These are phyloP conservation scores for Oreortyx pictus DNA, from an alignment of 2,797 vertebrate species.

Conservation along the genomic window DNA sequence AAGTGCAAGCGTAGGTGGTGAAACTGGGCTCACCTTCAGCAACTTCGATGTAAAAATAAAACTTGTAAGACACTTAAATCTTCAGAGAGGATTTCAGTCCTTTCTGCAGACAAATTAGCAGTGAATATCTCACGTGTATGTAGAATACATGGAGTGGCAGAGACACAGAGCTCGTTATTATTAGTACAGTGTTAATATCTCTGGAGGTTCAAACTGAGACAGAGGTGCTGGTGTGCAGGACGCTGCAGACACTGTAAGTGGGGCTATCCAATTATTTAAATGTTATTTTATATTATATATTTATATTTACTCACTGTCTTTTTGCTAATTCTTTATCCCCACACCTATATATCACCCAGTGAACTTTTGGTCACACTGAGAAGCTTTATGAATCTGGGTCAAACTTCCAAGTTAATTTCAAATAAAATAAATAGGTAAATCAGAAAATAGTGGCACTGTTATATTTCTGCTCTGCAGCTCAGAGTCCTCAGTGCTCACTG, in stretches of 20 bases:
- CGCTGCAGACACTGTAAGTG: not conserved
- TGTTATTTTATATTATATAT: not conserved
- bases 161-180: not conserved
- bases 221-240: not conserved
- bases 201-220: not conserved
- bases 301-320: not conserved
- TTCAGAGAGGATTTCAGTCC: slow-evolving; percentile 55
- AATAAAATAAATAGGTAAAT: slow-evolving; percentile 15
- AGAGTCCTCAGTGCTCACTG: not conserved
- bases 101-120: slow-evolving; percentile 50
- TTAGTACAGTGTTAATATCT: slow-evolving; percentile 43
- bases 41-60: slow-evolving; percentile 71
- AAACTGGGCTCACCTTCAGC: slow-evolving; percentile 73
- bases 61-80: slow-evolving; percentile 64
- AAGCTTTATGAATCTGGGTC: not conserved
- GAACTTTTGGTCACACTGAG: not conserved
- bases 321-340: not conserved
- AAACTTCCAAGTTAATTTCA: not conserved
- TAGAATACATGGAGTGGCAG: not conserved
- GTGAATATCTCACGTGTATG: not conserved
- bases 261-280: not conserved
- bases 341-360: too few relatives aligned
- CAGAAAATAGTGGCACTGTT: not conserved
- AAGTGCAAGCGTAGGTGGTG: slow-evolving; percentile 48
- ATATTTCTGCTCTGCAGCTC: not conserved